phyloP scores from a whole-genome alignment of 2,888 invertebrate genomes.

The Leptinotarsa peninsularis region DNA sequence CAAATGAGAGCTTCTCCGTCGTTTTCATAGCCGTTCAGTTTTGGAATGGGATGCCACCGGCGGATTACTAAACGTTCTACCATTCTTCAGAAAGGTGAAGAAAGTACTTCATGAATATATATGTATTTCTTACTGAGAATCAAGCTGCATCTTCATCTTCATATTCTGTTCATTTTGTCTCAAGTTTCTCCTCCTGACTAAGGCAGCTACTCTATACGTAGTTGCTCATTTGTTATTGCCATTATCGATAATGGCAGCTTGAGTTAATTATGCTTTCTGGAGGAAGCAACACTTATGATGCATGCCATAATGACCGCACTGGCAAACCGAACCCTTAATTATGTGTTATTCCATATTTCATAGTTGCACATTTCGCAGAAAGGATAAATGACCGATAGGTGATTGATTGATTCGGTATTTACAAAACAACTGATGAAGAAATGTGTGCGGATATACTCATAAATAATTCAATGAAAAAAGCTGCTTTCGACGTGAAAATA shows the following conservation, averaged over 20 bases:
- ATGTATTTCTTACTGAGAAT: too few relatives aligned
- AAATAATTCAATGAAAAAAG: neutral
- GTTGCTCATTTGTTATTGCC: conserved; percentile 18
- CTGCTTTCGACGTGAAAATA: neutral
- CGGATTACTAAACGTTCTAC: too few relatives aligned
- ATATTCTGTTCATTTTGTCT: neutral
- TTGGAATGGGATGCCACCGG: too few relatives aligned
- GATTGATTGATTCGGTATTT: conserved; percentile 12
- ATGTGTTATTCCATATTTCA: conserved; percentile 18
- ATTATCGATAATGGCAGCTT: conserved; percentile 18
- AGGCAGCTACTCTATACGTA: neutral
- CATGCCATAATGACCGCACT: conserved; percentile 20
- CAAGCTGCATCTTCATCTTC: too few relatives aligned
- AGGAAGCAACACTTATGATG: conserved; percentile 26
- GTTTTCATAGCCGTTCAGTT: too few relatives aligned
- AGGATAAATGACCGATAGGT: conserved; percentile 15
- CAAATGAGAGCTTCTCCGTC: neutral
- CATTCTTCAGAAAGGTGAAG: too few relatives aligned
- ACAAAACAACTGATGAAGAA: neutral
- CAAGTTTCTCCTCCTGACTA: neutral
- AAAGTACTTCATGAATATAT: too few relatives aligned
- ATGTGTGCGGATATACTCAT: neutral
- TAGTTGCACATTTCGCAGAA: conserved; percentile 10
- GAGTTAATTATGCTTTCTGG: conserved; percentile 8
- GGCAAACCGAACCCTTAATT: conserved; percentile 17